Percentiles rank a stretch among this genome's conserved stretches.
phyloP scores from a whole-genome alignment of 2,888 invertebrate genomes.

The Tholera decimalis region DNA sequence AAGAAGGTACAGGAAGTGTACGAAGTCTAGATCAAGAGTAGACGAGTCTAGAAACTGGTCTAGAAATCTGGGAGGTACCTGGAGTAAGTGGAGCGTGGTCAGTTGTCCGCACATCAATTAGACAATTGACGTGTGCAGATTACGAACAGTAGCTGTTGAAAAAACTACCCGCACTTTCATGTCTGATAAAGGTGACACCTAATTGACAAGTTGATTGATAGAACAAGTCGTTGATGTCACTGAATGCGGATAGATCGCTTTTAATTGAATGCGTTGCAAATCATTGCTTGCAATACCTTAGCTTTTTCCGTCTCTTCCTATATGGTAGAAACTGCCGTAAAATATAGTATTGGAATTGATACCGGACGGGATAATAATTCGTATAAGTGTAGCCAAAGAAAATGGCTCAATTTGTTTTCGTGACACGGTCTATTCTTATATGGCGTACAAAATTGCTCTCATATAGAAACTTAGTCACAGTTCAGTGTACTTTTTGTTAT shows the following conservation, averaged over 20 bases:
- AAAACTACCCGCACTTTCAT: conserved; percentile 29
- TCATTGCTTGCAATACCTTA: conserved; percentile 15
- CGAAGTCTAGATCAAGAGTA: conserved; percentile 48
- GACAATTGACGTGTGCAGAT: conserved; percentile 57
- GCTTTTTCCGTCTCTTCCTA: conserved; percentile 20
- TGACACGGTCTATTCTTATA: conserved; percentile 4
- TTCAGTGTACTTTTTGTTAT: conserved; percentile 57
- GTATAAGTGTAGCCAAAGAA: background rate
- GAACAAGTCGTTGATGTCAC: conserved; percentile 13
- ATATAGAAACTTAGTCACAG: conserved; percentile 20
- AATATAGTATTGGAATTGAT: conserved; percentile 13
- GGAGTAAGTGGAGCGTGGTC: conserved; percentile 76
- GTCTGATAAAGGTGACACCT: conserved; percentile 5
- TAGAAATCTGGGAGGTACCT: conserved; percentile 77
- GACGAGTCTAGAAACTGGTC: conserved; percentile 72
- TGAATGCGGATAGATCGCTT: conserved; percentile 6
- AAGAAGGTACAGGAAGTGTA: conserved; percentile 59
- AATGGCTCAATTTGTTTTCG: background rate
- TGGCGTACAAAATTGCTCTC: conserved; percentile 11
- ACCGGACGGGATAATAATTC: background rate
- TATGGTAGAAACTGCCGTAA: conserved; percentile 12
- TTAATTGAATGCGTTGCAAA: conserved; percentile 26
- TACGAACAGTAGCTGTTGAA: conserved; percentile 21
- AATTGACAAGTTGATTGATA: conserved; percentile 41
- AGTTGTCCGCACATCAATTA: conserved; percentile 60